Percentiles rank a stretch among this genome's conserved stretches.
Evolutionary conservation across 2,888 invertebrate genomes (phyloP).

Genomic region (Microchrysa polita): DNA sequence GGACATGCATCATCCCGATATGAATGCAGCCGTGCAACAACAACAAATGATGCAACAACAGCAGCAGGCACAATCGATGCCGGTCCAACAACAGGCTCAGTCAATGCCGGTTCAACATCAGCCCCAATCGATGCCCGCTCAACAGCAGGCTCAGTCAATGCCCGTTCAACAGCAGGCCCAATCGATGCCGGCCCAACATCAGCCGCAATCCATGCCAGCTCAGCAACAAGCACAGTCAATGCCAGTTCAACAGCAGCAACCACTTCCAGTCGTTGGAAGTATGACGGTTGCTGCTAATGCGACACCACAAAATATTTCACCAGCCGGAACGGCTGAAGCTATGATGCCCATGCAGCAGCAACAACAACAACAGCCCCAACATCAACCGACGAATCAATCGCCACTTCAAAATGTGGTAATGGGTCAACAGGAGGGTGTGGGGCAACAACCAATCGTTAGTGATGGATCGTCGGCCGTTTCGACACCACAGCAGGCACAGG

Average conservation of each 20-base stretch:
- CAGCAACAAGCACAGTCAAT: slow-evolving; percentile 1
- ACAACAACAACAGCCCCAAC: background rate
- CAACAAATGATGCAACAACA: slow-evolving; percentile 21
- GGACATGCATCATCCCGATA: slow-evolving; percentile 26
- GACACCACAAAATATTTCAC: slow-evolving; percentile 20
- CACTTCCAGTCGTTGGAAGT: background rate
- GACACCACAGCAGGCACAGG: slow-evolving; percentile 63
- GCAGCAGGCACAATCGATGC: background rate
- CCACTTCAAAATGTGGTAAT: slow-evolving; percentile 8
- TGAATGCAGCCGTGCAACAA: slow-evolving; percentile 19
- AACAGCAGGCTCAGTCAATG: background rate
- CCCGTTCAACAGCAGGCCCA: slow-evolving; percentile 39
- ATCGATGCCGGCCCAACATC: background rate
- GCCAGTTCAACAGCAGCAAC: slow-evolving; percentile 44
- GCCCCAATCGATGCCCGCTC: background rate
- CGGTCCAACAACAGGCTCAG: background rate
- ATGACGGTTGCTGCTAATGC: slow-evolving; percentile 9
- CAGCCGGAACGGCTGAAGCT: background rate
- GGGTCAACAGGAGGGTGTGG: slow-evolving; percentile 29
- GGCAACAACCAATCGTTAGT: slow-evolving; percentile 36
- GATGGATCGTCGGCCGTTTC: slow-evolving; percentile 31
- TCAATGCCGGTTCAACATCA: slow-evolving; percentile 38
- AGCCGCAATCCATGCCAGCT: background rate
- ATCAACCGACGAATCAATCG: slow-evolving; percentile 23
- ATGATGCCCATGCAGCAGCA: slow-evolving; percentile 42